Percentiles rank a stretch among this genome's conserved stretches.
Evolutionary conservation across 1,140 invertebrate genomes (phyloP).

Genomic region (Lepeophtheirus salmonis): DNA sequence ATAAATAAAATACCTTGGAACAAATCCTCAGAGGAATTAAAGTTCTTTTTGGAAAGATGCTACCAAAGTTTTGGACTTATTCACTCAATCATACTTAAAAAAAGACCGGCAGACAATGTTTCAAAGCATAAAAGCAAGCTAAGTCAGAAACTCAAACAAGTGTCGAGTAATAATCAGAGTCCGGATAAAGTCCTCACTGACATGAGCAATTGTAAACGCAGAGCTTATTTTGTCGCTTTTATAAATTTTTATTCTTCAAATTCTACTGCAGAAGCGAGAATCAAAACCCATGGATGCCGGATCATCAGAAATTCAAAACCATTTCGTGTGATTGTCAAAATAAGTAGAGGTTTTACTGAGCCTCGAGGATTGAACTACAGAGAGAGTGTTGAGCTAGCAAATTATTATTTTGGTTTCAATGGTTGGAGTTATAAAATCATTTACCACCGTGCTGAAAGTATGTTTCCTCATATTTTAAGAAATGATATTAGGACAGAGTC

Average conservation of each 20-base stretch:
- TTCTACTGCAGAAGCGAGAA: background rate
- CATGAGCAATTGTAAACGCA: too few species aligned
- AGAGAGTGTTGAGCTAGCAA: background rate
- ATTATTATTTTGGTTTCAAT: conserved; percentile 12
- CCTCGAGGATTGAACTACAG: background rate
- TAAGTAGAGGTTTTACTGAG: too few species aligned
- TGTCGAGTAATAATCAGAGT: too few species aligned
- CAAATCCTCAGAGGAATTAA: background rate
- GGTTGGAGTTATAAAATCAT: conserved; percentile 11
- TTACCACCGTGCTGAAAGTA: background rate
- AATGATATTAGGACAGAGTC: too few species aligned
- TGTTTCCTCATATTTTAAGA: too few species aligned
- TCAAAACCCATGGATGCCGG: background rate
- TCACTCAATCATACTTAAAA: background rate
- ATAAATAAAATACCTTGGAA: background rate
- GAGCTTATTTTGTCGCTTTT: background rate
- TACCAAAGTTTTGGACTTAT: background rate
- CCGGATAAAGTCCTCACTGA: too few species aligned
- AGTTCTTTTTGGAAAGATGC: background rate
- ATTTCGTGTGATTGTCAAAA: too few species aligned
- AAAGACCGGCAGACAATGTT: background rate
- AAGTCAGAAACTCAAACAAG: too few species aligned
- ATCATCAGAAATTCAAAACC: too few species aligned
- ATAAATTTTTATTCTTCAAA: conserved; percentile 1
- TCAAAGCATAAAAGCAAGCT: too few species aligned